Evolutionary conservation across 2,888 invertebrate genomes (phyloP).

Genomic region (Pteria penguin): DNA sequence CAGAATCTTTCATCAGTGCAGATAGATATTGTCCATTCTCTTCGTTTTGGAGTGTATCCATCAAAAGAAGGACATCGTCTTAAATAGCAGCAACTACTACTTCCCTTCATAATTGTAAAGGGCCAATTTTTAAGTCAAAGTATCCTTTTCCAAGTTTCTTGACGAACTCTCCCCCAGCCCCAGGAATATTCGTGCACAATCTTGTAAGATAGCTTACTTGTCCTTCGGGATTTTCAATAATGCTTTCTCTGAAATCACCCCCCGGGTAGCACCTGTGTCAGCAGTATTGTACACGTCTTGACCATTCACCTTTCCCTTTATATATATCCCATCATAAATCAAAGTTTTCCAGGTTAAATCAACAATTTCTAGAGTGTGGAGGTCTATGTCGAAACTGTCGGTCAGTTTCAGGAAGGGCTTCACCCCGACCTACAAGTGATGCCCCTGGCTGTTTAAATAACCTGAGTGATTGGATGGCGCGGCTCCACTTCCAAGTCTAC

Average conservation of each 20-base stretch:
- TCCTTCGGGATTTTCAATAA: not conserved
- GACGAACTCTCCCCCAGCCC: constrained; percentile 1
- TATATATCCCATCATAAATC: not conserved
- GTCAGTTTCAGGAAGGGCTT: not conserved
- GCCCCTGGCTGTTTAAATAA: not conserved
- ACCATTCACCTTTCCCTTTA: constrained; percentile 2
- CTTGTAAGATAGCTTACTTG: not conserved
- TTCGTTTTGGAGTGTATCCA: constrained; percentile 28
- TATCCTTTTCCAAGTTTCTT: constrained; percentile 34
- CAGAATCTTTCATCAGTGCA: not conserved
- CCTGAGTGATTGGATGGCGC: not conserved
- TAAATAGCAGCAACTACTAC: constrained; percentile 41
- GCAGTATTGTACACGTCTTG: not conserved
- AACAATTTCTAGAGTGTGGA: not conserved
- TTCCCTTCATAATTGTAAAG: constrained; percentile 6
- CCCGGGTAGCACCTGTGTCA: constrained; percentile 15
- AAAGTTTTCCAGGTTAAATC: not conserved
- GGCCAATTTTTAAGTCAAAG: constrained; percentile 20
- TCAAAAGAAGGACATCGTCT: constrained; percentile 35
- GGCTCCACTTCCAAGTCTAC: too few species aligned
- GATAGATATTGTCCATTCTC: not conserved
- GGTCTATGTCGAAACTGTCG: not conserved
- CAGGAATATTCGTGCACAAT: not conserved
- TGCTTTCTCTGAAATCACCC: not conserved
- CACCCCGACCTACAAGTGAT: not conserved